Evolutionary conservation across 2,113 vertebrate genomes (phyloP), one percentile per base, ranked within the genome.

Genomic region (Toxotes chatareus): DNA sequence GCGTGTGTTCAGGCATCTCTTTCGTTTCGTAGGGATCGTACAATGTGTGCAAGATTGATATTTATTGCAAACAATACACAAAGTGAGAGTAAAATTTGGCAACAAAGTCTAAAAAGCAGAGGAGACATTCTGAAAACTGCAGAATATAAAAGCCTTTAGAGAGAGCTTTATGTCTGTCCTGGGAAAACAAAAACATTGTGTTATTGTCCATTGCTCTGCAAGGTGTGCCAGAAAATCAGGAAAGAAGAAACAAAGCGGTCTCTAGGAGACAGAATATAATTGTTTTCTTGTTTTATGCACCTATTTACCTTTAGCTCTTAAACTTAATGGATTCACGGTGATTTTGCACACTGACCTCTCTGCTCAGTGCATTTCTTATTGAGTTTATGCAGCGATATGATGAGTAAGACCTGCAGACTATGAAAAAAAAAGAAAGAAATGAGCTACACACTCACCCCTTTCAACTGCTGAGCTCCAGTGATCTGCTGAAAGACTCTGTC

Each of bases 401-500:
- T 82, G 69, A 89, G 71, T 81, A 65, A 78, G 84, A 76, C 38
- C 46, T 73, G 57, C 19, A 34, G 36, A 55, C 4, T 40, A 32
- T 61, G 46, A 5, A 27, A 70, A 63, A 69, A 66, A 74, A 14
- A 44, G 13, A 49, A 68, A 59, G 65, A 63, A 75, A 47, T 76
- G 69, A 87, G 80, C 21, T 17, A 63, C 70, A 84, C 62, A 89
- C 97, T 98, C 95, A 99, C 98, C 96, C 95, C 95, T 89, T 96
- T 97, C 84, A 99, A 95, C 92, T 99, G 97, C 91, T 99, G 97
- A 85, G 96, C 96, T 47, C 98, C 98, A 86, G 97, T 98, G 93
- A 99, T 98, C 91, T 99, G 98, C 91, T 97, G 96, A 96, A 99
- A 97, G 87, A 99, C 98, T 74, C 97, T 96, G 91, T 99, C 97